These are phyloP conservation scores for Telmatherina bonti DNA, from an alignment of 2,797 vertebrate species.

Conservation along the genomic window DNA sequence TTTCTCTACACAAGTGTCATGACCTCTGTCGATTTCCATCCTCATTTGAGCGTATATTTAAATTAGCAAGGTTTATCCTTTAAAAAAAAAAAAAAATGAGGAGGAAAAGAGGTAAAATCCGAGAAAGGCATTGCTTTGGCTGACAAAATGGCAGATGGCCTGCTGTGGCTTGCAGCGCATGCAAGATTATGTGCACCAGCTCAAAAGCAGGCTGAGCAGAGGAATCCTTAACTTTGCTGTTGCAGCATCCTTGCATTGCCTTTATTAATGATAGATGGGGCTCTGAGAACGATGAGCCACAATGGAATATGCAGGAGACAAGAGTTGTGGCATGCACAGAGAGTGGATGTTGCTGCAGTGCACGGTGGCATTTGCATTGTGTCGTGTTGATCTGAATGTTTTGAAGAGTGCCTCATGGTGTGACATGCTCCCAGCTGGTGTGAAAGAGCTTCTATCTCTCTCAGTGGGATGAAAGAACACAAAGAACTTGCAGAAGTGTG, in stretches of 20 bases:
- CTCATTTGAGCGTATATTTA: background rate
- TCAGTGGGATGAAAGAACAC: slow-evolving; percentile 53
- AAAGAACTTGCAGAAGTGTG: slow-evolving; percentile 57
- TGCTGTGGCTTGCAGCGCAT: slow-evolving; percentile 39
- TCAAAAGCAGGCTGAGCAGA: slow-evolving; percentile 15
- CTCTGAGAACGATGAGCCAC: background rate
- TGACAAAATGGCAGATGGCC: slow-evolving; percentile 80
- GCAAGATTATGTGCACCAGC: slow-evolving; percentile 46
- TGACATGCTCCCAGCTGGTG: slow-evolving; percentile 53
- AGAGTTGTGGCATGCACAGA: slow-evolving; percentile 6
- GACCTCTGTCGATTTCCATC: background rate
- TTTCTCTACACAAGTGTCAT: background rate
- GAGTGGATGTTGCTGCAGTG: slow-evolving; percentile 6
- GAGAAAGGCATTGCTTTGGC: slow-evolving; percentile 31
- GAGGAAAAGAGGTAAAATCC: background rate
- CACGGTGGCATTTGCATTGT: background rate
- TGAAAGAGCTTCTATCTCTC: slow-evolving; percentile 45
- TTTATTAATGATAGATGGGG: slow-evolving; percentile 30
- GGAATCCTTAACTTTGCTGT: slow-evolving; percentile 47
- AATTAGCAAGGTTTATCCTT: background rate
- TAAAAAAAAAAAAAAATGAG: background rate
- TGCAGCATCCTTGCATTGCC: slow-evolving; percentile 24
- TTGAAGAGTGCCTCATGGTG: slow-evolving; percentile 41
- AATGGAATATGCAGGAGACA: background rate
- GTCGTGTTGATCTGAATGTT: slow-evolving; percentile 25